Conservation (phyloP, 2,113 vertebrate species). For the Takifugu bimaculatus region DNA sequence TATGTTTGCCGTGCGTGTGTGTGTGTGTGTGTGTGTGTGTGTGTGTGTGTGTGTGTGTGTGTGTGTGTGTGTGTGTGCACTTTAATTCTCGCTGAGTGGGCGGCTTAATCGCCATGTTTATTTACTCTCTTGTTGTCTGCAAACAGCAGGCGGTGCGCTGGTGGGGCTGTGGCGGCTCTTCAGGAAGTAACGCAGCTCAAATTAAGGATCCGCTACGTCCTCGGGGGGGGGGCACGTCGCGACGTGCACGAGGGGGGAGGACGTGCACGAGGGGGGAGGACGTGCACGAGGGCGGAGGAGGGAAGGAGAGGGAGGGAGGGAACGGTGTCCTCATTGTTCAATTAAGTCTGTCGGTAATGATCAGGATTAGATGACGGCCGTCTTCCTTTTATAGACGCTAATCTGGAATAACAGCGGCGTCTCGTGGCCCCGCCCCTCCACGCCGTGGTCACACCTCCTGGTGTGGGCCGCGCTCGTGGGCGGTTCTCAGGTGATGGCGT, state of each 20-base stretch:
- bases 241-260: constrained; percentile 80
- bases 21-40: not conserved
- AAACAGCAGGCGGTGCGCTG: constrained; percentile 57
- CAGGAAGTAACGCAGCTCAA: constrained; percentile 60
- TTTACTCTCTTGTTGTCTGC: constrained; percentile 66
- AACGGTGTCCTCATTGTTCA: constrained; percentile 90
- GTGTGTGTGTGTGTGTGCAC: constrained; percentile 18
- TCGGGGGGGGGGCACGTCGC: constrained; percentile 51
- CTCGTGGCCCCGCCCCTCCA: constrained; percentile 25
- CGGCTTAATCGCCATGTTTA: constrained; percentile 66
- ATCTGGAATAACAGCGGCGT: constrained; percentile 48
- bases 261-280: constrained; percentile 70
- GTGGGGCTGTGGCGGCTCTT: constrained; percentile 57
- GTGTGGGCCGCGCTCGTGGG: constrained; percentile 30
- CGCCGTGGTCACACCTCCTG: constrained; percentile 31
- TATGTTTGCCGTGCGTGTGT: constrained; percentile 25
- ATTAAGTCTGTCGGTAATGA: constrained; percentile 77
- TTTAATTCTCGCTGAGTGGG: constrained; percentile 56
- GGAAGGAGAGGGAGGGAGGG: constrained; percentile 54
- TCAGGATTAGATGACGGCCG: constrained; percentile 75
- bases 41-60: constrained; percentile 12
- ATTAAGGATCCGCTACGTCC: constrained; percentile 42
- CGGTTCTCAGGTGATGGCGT: constrained; percentile 64
- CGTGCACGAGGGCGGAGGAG: constrained; percentile 8
- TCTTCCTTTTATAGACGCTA: constrained; percentile 70